Base-by-base conservation (phyloP, 2,113 vertebrate species). In the Tetraodon nigroviridis region DNA sequence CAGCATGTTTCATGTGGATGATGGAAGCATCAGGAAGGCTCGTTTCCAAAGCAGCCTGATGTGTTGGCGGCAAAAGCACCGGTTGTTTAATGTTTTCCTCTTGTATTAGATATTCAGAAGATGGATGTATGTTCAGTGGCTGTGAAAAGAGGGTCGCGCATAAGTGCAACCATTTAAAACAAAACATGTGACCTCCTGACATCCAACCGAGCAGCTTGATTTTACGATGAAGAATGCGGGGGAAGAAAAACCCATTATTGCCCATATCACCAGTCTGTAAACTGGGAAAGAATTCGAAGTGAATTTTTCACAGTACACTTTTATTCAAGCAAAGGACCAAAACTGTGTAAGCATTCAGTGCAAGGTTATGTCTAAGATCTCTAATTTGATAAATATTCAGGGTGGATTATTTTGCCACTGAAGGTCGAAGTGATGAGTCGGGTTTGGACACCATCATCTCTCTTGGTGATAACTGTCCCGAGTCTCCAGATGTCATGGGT, bases 371-470 rank as follows among this genome's bases (percentile, higher is more conserved):
- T 2, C 27, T 37, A 44, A 3, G 51, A 21, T 20, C 40, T 14
- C 37, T 55, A 14, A n/a, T 21, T 3, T 10, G 10, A 14, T 17
- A 3, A 44, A 44, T 17, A 44, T 16, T 56, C 17, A 21, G 14
- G 57, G 22, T 20, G 48, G 41, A 22, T 49, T 51, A 22, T 49
- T 51, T 66, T 12, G 46, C 14, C 12, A 24, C 18, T 69, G 48
- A 37, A 61, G 62, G 57, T 70, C 27, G 48, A 69, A 42, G 50
- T 66, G 51, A 70, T 61, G 55, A 68, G n/a, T 58, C 19, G 55
- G 27, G 44, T 16, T 19, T 6, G 37, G 16, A 12, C 24, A 55
- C 21, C 27, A 45, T 24, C 29, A 66, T 46, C 47, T 62, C 14
- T 22, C 46, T 17, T 48, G 7, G 41, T 75, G 50, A 70, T 61